A percentile compares a stretch with the other conserved stretches of the same genome.
phyloP scores from a whole-genome alignment of 2,113 vertebrate genomes.

The Pycnonotus jocosus region DNA sequence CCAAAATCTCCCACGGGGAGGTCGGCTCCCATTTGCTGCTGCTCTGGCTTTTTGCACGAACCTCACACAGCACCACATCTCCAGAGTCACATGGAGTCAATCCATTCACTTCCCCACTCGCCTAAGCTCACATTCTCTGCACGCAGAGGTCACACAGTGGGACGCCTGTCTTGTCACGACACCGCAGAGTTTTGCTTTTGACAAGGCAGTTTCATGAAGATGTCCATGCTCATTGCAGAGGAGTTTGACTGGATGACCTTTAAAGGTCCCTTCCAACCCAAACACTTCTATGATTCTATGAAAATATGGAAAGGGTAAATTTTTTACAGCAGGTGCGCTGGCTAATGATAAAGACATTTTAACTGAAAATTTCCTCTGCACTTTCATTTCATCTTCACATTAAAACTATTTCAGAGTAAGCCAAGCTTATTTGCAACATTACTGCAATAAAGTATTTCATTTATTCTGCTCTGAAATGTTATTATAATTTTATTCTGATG shows the following conservation, averaged over 20 bases:
- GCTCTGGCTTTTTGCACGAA: background rate
- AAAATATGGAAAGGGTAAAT: background rate
- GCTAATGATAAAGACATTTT: background rate
- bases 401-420: background rate
- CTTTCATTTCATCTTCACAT: background rate
- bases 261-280: background rate
- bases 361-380: fast-evolving
- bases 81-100: background rate
- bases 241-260: background rate
- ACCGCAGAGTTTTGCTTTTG: background rate
- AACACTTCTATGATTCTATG: background rate
- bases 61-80: fast-evolving
- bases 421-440: background rate
- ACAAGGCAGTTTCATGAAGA: background rate
- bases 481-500: background rate
- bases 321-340: fast-evolving
- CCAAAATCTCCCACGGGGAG: background rate
- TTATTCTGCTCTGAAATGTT: background rate
- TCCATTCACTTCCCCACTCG: background rate
- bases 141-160: fast-evolving
- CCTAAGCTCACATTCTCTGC: fast-evolving
- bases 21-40: background rate
- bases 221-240: background rate
- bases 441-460: background rate
- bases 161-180: background rate